Conservation (phyloP, 2,888 invertebrate species). For the Pristionchus entomophagus region DNA sequence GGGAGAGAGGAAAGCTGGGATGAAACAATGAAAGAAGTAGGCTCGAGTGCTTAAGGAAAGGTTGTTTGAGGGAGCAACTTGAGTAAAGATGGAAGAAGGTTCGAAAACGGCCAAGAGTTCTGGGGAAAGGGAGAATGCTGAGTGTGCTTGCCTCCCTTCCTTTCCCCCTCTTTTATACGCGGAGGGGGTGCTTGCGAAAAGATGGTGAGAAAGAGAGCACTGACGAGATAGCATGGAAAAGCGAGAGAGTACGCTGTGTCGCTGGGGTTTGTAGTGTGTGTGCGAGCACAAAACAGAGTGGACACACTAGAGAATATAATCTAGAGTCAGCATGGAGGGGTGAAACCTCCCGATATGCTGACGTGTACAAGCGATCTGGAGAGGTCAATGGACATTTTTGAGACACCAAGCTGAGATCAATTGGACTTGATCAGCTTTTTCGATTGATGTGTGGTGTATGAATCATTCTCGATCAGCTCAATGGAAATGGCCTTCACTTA, state of each 20-base stretch:
- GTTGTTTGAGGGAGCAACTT: no score
- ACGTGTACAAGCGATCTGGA: background rate
- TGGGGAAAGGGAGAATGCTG: background rate
- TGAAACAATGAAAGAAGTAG: background rate
- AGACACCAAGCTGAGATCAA: no score
- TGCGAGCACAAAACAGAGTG: background rate
- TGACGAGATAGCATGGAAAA: background rate
- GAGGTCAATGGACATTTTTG: no score
- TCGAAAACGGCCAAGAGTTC: background rate
- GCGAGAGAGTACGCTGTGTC: background rate
- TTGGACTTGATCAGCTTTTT: no score
- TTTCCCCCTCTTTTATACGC: background rate
- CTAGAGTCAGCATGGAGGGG: slow-evolving; percentile 6
- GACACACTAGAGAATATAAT: background rate
- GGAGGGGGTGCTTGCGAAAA: background rate
- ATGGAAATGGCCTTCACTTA: no score
- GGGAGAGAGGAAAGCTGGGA: background rate
- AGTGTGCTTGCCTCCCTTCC: background rate
- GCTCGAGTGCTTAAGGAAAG: no score
- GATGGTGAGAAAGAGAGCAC: background rate
- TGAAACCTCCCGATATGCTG: background rate
- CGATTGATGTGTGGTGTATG: no score
- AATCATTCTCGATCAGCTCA: no score
- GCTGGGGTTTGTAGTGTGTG: background rate
- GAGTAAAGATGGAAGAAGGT: no score